Conservation (phyloP, 2,888 invertebrate genomes). For the Candidula unifasciata region DNA sequence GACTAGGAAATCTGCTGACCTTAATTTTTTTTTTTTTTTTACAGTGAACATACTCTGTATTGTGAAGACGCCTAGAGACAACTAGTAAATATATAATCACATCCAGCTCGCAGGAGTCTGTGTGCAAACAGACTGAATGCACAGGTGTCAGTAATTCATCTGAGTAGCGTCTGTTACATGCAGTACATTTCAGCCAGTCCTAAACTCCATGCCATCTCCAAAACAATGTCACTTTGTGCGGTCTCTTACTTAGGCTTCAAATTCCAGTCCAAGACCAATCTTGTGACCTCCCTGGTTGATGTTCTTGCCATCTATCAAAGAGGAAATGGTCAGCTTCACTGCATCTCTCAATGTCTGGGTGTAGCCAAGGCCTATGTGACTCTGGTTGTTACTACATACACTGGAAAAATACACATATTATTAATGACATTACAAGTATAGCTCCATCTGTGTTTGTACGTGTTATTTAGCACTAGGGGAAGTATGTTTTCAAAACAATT, state of each 20-base stretch:
- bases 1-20: no score
- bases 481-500: no score
- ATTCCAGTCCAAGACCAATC: slow-evolving; percentile 60
- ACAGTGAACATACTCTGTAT: slow-evolving; percentile 1
- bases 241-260: slow-evolving; percentile 42
- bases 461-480: no score
- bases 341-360: slow-evolving; percentile 94
- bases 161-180: not conserved
- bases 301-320: slow-evolving; percentile 96
- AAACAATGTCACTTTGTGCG: slow-evolving; percentile 21
- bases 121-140: slow-evolving; percentile 7
- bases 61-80: slow-evolving; percentile 7
- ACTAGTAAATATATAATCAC: not conserved
- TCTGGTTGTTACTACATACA: slow-evolving; percentile 94
- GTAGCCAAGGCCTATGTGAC: slow-evolving; percentile 95
- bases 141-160: not conserved
- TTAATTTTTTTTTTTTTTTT: no score
- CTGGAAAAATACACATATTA: no score
- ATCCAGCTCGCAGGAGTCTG: not conserved
- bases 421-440: no score
- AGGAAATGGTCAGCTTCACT: slow-evolving; percentile 92
- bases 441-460: no score
- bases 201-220: slow-evolving; percentile 28
- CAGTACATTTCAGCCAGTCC: slow-evolving; percentile 26
- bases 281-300: slow-evolving; percentile 98